These are phyloP conservation scores for Lasius fuliginosus DNA, from an alignment of 2,888 invertebrate genomes.

Conservation along the genomic window DNA sequence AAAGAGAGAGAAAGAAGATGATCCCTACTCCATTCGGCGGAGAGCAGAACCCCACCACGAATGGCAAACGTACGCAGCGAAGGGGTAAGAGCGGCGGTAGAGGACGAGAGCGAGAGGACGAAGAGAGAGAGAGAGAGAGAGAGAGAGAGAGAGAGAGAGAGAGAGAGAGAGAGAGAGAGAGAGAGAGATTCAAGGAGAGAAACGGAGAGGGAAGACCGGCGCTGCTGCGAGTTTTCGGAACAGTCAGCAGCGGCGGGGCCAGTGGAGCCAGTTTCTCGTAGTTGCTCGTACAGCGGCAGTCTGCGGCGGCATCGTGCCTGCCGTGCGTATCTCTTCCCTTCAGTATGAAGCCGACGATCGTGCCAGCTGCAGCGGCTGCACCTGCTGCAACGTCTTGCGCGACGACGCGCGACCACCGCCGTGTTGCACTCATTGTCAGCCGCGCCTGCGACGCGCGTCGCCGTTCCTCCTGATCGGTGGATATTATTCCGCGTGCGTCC, in stretches of 20 bases:
- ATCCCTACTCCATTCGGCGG: slow-evolving; percentile 53
- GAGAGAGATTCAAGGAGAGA: slow-evolving; percentile 67
- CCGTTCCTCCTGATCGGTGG: slow-evolving; percentile 39
- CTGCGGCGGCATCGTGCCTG: slow-evolving; percentile 62
- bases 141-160: slow-evolving; percentile 56
- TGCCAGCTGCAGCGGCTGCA: slow-evolving; percentile 80
- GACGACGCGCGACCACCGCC: slow-evolving; percentile 48
- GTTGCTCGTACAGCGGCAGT: slow-evolving; percentile 76
- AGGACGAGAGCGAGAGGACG: slow-evolving; percentile 45
- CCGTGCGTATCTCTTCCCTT: slow-evolving; percentile 70
- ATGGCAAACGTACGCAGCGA: slow-evolving; percentile 59
- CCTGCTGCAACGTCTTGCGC: slow-evolving; percentile 66
- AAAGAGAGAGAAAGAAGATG: slow-evolving; percentile 18
- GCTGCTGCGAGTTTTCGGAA: slow-evolving; percentile 66
- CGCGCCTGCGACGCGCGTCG: slow-evolving; percentile 37
- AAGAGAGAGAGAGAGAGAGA: slow-evolving; percentile 52
- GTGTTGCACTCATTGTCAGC: slow-evolving; percentile 12
- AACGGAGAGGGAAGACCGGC: slow-evolving; percentile 63
- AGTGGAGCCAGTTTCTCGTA: slow-evolving; percentile 78
- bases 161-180: slow-evolving; percentile 52
- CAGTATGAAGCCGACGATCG: slow-evolving; percentile 85
- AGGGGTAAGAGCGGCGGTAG: slow-evolving; percentile 47
- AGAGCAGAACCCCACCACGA: slow-evolving; percentile 66
- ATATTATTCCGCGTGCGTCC: neutral
- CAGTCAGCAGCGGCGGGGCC: slow-evolving; percentile 71